These are phyloP conservation scores for Arbacia lixula DNA, from an alignment of 53 echinoderm and acorn worm species.

Conservation along the genomic window DNA sequence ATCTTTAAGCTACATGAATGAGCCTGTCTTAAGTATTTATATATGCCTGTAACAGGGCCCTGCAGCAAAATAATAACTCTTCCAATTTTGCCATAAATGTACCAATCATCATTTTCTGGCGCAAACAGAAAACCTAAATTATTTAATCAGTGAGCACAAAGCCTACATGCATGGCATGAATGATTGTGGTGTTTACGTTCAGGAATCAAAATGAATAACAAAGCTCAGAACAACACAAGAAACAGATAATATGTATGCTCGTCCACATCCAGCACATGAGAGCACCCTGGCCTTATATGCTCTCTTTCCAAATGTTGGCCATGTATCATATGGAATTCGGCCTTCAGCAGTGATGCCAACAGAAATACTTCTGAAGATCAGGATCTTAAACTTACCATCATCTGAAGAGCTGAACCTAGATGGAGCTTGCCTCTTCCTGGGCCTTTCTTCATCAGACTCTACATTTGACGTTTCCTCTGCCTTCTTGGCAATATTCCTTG, in stretches of 20 bases:
- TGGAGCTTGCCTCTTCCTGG: slow-evolving; percentile 48
- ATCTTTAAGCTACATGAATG: slow-evolving; percentile 30
- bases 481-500: slow-evolving; percentile 41
- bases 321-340: slow-evolving; percentile 22
- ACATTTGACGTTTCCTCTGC: slow-evolving; percentile 55
- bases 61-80: slow-evolving; percentile 17
- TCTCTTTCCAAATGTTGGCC: slow-evolving; percentile 24
- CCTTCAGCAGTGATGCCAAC: slow-evolving; percentile 30
- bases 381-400: slow-evolving; percentile 19
- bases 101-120: slow-evolving; percentile 23
- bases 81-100: slow-evolving; percentile 22
- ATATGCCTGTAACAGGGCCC: slow-evolving; percentile 25
- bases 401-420: slow-evolving; percentile 34
- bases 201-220: slow-evolving; percentile 28
- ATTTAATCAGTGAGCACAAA: slow-evolving; percentile 11
- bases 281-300: slow-evolving; percentile 26
- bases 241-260: slow-evolving; percentile 15
- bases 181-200: slow-evolving; percentile 24
- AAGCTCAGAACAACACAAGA: slow-evolving; percentile 18
- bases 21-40: slow-evolving; percentile 18
- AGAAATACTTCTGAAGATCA: slow-evolving; percentile 24
- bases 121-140: slow-evolving; percentile 24
- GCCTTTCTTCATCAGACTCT: slow-evolving; percentile 43
- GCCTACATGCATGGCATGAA: slow-evolving; percentile 27
- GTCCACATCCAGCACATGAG: slow-evolving; percentile 30